A percentile compares a stretch with the other conserved stretches of the same genome.
These are phyloP conservation scores for Drosophila neocordata DNA, from an alignment of 1,140 invertebrate genomes.

Conservation along the genomic window DNA sequence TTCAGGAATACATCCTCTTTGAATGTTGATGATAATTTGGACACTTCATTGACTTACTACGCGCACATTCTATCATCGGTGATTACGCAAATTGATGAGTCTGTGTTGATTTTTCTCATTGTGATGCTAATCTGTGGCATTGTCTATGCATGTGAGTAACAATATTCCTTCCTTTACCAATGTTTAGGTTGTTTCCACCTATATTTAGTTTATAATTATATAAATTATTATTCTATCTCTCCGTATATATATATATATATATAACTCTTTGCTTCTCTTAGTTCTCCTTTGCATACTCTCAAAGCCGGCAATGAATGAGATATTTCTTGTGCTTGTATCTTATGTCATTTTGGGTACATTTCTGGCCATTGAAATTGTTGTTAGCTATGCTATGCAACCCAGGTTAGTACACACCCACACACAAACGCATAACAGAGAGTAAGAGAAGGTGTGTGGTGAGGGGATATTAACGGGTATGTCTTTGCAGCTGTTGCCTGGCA, in stretches of 20 bases:
- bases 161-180: not conserved
- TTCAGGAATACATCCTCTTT: conserved; percentile 8
- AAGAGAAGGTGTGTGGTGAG: no score
- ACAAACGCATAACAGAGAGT: not conserved
- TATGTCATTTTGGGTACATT: conserved; percentile 91
- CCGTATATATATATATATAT: no score
- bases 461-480: not conserved
- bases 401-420: conserved; percentile 73
- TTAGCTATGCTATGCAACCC: conserved; percentile 84
- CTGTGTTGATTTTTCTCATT: conserved; percentile 83
- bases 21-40: conserved; percentile 42
- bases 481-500: conserved; percentile 39
- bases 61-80: conserved; percentile 44
- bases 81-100: conserved; percentile 70
- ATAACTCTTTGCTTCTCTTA: conserved; percentile 40
- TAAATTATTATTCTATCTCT: conserved; percentile 44
- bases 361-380: conserved; percentile 86
- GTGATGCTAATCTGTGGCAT: conserved; percentile 83
- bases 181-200: conserved; percentile 23
- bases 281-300: conserved; percentile 90
- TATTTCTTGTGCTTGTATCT: conserved; percentile 92
- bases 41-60: conserved; percentile 55
- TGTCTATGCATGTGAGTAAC: conserved; percentile 84
- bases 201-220: conserved; percentile 19
- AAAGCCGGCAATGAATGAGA: conserved; percentile 93